phyloP scores from a whole-genome alignment of 1,140 invertebrate genomes.

The Patella vulgata region DNA sequence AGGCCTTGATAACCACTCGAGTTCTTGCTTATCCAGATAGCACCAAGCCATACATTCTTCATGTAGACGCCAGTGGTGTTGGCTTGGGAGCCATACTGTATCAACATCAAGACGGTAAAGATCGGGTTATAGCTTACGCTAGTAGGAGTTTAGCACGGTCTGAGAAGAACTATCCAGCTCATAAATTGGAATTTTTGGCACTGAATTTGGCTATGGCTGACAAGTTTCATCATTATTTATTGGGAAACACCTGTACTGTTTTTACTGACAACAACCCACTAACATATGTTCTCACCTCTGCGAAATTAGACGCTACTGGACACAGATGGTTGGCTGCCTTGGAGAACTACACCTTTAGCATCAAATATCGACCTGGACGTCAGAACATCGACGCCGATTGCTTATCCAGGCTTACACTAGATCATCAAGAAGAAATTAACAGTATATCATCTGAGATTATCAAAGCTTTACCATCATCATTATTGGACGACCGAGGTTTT shows the following conservation, averaged over 20 bases:
- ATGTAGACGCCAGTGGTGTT: too few species aligned
- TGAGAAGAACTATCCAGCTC: conserved; percentile 23
- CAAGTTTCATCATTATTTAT: conserved; percentile 26
- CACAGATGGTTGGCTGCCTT: conserved; percentile 23
- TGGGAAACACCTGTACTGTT: conserved; percentile 23
- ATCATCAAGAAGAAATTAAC: too few species aligned
- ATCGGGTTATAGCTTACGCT: conserved; percentile 35
- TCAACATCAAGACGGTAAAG: conserved; percentile 36
- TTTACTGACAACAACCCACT: conserved; percentile 29
- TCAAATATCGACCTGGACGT: conserved; percentile 15
- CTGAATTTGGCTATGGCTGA: conserved; percentile 23
- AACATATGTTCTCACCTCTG: conserved; percentile 26
- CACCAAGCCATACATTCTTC: too few species aligned
- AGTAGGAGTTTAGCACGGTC: conserved; percentile 20
- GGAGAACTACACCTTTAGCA: conserved; percentile 17
- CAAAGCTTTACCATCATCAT: too few species aligned
- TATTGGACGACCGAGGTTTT: too few species aligned
- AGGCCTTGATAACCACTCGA: conserved; percentile 1
- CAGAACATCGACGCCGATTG: conserved; percentile 21
- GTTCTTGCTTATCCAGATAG: too few species aligned
- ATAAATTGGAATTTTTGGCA: conserved; percentile 25
- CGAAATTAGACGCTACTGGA: conserved; percentile 11
- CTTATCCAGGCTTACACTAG: conserved; percentile 19
- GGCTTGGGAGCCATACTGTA: conserved; percentile 44
- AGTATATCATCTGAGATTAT: too few species aligned